These are phyloP conservation scores for Physella acuta DNA, from an alignment of 1,140 invertebrate genomes.

Conservation along the genomic window DNA sequence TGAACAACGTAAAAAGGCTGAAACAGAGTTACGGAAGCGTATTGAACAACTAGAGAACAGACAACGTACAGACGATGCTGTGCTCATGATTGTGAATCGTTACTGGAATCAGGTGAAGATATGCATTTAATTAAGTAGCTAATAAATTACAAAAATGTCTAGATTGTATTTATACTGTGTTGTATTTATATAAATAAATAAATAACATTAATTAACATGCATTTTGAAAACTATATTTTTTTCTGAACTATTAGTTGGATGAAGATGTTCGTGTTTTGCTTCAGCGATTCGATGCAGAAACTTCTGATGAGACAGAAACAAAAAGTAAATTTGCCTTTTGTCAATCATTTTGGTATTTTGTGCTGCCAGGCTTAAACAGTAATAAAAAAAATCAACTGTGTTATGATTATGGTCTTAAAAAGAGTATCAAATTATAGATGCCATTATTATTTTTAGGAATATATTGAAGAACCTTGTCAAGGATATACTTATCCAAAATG, in stretches of 20 bases:
- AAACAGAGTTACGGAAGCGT: slow-evolving; percentile 84
- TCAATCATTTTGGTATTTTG: too few species aligned
- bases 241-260: slow-evolving; percentile 62
- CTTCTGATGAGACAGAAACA: slow-evolving; percentile 87
- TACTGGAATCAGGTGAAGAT: slow-evolving; percentile 79
- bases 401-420: too few species aligned
- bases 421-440: too few species aligned
- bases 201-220: neutral
- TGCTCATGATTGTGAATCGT: slow-evolving; percentile 94
- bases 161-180: neutral
- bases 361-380: too few species aligned
- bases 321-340: too few species aligned
- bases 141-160: neutral
- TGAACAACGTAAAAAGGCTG: slow-evolving; percentile 84
- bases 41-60: slow-evolving; percentile 96
- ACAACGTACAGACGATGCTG: slow-evolving; percentile 96
- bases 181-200: neutral
- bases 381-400: too few species aligned
- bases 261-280: slow-evolving; percentile 93
- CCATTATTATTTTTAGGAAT: too few species aligned
- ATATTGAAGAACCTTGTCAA: too few species aligned
- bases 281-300: slow-evolving; percentile 95
- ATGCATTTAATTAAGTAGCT: neutral
- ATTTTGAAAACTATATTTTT: neutral
- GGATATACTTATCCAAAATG: too few species aligned